Conservation (phyloP, 2,113 vertebrate genomes). For the Podarcis muralis region DNA sequence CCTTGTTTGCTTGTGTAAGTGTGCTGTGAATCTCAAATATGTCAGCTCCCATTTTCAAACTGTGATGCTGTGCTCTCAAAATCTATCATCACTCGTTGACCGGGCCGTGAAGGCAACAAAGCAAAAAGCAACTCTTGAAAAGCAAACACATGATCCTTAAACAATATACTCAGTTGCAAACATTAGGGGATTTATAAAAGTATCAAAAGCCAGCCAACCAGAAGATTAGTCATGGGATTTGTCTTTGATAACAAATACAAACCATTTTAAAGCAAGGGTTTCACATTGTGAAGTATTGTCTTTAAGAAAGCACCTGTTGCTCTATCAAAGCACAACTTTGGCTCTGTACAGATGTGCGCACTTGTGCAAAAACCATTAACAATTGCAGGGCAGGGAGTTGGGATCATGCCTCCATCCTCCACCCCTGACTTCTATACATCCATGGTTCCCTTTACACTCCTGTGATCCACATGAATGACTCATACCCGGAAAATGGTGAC, state of each 20-base stretch:
- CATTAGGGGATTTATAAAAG: constrained; percentile 1
- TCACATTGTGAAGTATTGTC: constrained; percentile 3
- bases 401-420: background rate
- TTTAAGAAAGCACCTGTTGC: background rate
- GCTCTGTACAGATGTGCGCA: background rate
- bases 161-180: background rate
- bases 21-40: constrained; percentile 17
- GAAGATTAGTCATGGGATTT: background rate
- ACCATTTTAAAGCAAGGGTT: background rate
- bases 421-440: background rate
- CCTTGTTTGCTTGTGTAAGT: background rate
- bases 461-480: background rate
- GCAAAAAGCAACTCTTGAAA: background rate
- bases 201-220: background rate
- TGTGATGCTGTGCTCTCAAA: background rate
- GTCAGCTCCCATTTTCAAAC: background rate
- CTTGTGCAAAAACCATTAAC: background rate
- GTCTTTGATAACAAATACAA: background rate
- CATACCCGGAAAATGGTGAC: background rate
- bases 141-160: background rate
- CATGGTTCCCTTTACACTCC: background rate
- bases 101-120: background rate
- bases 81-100: background rate
- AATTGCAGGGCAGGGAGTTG: background rate
- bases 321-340: background rate